Evolutionary conservation across 1,140 invertebrate species (phyloP).

Genomic region (Pseudomyrmex concolor): DNA sequence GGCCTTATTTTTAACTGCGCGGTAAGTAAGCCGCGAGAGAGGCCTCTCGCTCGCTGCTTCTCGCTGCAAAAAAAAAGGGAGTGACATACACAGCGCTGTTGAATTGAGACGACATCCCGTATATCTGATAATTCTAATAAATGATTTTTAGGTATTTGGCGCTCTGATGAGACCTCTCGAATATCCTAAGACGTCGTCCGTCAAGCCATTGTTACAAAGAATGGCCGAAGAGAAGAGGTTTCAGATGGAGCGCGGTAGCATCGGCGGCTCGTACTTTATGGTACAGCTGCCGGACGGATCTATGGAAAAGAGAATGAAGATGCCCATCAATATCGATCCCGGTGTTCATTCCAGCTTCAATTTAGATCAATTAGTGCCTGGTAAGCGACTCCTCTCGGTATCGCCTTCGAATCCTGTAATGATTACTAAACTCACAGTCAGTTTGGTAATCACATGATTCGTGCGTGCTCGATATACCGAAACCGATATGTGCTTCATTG

Average conservation of each 20-base stretch:
- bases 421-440: neutral
- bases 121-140: constrained; percentile 81
- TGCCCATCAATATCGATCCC: constrained; percentile 95
- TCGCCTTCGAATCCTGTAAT: neutral
- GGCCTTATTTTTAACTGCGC: constrained; percentile 96
- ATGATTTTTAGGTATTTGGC: constrained; percentile 90
- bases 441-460: no score
- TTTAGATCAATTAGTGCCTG: constrained; percentile 91
- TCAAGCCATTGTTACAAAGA: constrained; percentile 92
- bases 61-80: neutral
- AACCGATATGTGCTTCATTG: constrained; percentile 30
- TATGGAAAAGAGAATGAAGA: constrained; percentile 94
- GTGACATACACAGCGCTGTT: neutral
- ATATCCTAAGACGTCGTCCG: constrained; percentile 89
- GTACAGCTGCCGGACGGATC: constrained; percentile 95
- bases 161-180: constrained; percentile 97
- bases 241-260: constrained; percentile 94
- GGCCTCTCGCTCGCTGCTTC: constrained; percentile 67
- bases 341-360: constrained; percentile 96
- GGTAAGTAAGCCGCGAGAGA: constrained; percentile 82
- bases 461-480: neutral
- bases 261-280: constrained; percentile 95
- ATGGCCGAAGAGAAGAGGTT: constrained; percentile 96
- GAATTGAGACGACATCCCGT: constrained; percentile 76
- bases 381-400: constrained; percentile 78